phyloP scores from a whole-genome alignment of 2,113 vertebrate species.

The Platysternon megacephalum region DNA sequence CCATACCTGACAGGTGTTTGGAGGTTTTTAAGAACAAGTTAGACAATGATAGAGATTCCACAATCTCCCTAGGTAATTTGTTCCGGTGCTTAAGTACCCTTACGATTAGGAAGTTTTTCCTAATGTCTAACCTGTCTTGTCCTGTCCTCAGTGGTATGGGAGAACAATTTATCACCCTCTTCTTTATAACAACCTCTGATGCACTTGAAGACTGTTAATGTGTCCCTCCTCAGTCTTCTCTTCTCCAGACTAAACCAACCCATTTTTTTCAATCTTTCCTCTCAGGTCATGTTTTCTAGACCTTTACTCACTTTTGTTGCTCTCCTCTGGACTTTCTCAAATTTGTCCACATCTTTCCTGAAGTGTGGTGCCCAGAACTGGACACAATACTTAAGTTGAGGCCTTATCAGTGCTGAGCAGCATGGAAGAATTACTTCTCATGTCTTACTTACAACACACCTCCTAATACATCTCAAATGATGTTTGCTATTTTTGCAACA shows the following conservation, averaged over 20 bases:
- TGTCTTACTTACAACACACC: not conserved
- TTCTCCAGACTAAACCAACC: not conserved
- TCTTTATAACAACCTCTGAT: not conserved
- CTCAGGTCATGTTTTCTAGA: not conserved
- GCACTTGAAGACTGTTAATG: not conserved
- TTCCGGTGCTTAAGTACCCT: too few species aligned
- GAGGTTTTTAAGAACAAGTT: too few species aligned
- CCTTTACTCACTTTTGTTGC: not conserved
- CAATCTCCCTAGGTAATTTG: too few species aligned
- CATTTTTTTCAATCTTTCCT: not conserved
- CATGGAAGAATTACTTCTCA: not conserved
- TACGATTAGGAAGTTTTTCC: too few species aligned
- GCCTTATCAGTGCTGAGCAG: not conserved
- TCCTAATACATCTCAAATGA: not conserved
- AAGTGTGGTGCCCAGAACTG: not conserved
- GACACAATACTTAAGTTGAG: not conserved
- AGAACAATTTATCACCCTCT: not conserved
- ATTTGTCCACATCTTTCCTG: not conserved
- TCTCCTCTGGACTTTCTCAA: not conserved
- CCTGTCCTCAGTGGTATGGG: too few species aligned
- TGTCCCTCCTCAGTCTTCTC: not conserved
- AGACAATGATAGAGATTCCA: too few species aligned
- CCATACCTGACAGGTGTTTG: too few species aligned
- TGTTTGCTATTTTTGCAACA: not conserved
- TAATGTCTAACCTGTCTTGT: too few species aligned